Evolutionary conservation across 2,888 invertebrate species (phyloP).

Genomic region (Stenurella melanura): DNA sequence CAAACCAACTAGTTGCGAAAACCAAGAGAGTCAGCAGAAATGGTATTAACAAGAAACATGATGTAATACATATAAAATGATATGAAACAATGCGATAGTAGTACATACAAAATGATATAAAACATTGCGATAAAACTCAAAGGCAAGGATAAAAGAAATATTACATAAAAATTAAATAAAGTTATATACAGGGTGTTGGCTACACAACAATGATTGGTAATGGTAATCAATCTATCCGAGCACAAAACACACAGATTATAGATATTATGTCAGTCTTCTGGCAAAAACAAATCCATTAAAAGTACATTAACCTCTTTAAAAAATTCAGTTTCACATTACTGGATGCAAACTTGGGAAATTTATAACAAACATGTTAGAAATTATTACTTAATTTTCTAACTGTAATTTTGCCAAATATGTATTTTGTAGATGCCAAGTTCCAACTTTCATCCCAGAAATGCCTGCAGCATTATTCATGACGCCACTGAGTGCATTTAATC

Average conservation of each 20-base stretch:
- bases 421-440: slow-evolving; percentile 47
- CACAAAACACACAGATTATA: slow-evolving; percentile 3
- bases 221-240: slow-evolving; percentile 4
- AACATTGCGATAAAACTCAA: too few species aligned
- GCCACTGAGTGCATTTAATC: slow-evolving; percentile 51
- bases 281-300: slow-evolving; percentile 45
- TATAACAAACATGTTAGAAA: slow-evolving; percentile 54
- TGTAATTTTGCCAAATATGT: slow-evolving; percentile 56
- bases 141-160: too few species aligned
- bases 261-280: slow-evolving; percentile 31
- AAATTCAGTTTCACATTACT: slow-evolving; percentile 31
- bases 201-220: background rate
- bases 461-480: slow-evolving; percentile 51
- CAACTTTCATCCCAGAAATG: slow-evolving; percentile 51
- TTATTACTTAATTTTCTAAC: slow-evolving; percentile 57
- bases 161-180: too few species aligned
- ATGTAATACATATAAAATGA: too few species aligned
- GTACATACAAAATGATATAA: too few species aligned
- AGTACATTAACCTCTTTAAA: slow-evolving; percentile 33
- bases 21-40: too few species aligned
- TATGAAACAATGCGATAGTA: too few species aligned
- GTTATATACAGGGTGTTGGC: too few species aligned
- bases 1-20: too few species aligned
- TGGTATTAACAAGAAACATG: too few species aligned
- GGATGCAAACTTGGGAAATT: slow-evolving; percentile 46